These are phyloP conservation scores for Tenrec ecaudatus DNA, from an alignment of 2,113 vertebrate genomes.

Conservation along the genomic window DNA sequence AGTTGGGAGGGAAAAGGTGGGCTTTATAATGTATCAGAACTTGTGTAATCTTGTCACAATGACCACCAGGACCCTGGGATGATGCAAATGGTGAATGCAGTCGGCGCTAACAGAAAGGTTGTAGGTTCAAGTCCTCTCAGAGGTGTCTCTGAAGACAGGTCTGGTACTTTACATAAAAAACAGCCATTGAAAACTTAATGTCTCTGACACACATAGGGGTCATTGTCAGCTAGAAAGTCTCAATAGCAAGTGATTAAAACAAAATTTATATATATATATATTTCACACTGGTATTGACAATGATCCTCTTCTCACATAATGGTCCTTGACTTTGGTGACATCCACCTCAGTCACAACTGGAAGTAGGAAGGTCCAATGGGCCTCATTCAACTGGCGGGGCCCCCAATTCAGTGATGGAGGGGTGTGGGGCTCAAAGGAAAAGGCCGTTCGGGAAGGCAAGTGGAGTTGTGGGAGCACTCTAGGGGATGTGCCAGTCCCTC, in stretches of 20 bases:
- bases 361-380: neutral
- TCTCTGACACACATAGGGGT: neutral
- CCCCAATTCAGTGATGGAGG: neutral
- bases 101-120: neutral
- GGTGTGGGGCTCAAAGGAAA: neutral
- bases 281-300: neutral
- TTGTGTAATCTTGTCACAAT: neutral
- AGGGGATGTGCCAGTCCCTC: neutral
- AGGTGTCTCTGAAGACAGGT: neutral
- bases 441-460: neutral
- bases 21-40: neutral
- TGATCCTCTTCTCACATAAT: neutral
- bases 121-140: neutral
- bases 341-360: neutral
- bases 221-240: neutral
- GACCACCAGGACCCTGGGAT: neutral
- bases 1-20: fast-evolving
- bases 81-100: neutral
- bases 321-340: neutral
- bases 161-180: neutral
- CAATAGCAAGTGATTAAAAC: neutral
- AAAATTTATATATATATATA: neutral
- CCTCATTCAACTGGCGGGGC: neutral
- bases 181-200: neutral
- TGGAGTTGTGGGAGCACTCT: fast-evolving